phyloP scores from a whole-genome alignment of 2,888 invertebrate genomes.

The Eilema sororculum region DNA sequence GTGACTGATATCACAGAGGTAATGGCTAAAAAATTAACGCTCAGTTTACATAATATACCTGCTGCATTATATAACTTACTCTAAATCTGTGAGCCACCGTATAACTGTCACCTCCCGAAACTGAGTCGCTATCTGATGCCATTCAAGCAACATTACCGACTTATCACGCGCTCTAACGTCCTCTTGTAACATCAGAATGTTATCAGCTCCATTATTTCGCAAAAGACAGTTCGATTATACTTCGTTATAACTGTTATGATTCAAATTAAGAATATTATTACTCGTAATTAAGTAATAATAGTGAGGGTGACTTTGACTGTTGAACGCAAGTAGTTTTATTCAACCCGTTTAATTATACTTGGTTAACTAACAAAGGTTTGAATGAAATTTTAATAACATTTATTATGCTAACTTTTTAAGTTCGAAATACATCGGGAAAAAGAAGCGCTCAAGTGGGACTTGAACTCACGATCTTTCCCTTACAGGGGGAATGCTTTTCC shows the following conservation, averaged over 20 bases:
- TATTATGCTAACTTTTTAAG: too few relatives aligned
- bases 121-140: conserved; percentile 35
- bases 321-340: conserved; percentile 31
- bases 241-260: conserved; percentile 47
- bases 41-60: not conserved
- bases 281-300: conserved; percentile 50
- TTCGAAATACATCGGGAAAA: too few relatives aligned
- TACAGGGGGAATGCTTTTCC: too few relatives aligned
- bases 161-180: conserved; percentile 55
- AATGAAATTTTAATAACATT: too few relatives aligned
- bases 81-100: conserved; percentile 1
- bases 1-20: not conserved
- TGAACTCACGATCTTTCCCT: too few relatives aligned
- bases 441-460: too few relatives aligned
- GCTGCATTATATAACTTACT: not conserved
- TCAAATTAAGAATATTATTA: conserved; percentile 45
- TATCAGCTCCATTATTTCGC: conserved; percentile 58
- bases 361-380: conserved; percentile 24
- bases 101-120: conserved; percentile 29
- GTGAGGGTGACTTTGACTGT: conserved; percentile 27
- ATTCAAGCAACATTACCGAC: conserved; percentile 33
- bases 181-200: conserved; percentile 53
- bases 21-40: not conserved
- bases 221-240: conserved; percentile 41
- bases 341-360: conserved; percentile 19